These are phyloP conservation scores for Rhingia campestris DNA, from an alignment of 2,888 invertebrate species.

Conservation along the genomic window DNA sequence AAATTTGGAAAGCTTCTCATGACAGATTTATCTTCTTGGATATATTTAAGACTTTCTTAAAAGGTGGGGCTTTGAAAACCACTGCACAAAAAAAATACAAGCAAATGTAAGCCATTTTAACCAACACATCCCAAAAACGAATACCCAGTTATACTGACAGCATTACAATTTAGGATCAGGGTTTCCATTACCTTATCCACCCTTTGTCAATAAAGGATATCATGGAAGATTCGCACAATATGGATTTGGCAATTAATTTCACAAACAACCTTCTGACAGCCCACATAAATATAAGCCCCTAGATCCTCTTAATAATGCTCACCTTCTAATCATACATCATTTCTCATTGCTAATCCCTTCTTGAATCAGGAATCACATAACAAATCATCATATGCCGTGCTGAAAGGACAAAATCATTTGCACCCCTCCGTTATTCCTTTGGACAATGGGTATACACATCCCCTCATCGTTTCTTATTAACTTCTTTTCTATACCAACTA, in stretches of 20 bases:
- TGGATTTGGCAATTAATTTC: not conserved
- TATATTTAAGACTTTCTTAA: too few species aligned
- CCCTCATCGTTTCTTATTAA: slow-evolving; percentile 31
- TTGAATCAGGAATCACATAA: not conserved
- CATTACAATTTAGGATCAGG: too few species aligned
- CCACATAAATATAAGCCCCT: not conserved
- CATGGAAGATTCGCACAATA: too few species aligned
- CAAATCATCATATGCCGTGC: slow-evolving; percentile 39
- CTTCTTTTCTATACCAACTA: slow-evolving; percentile 2
- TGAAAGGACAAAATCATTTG: slow-evolving; percentile 40
- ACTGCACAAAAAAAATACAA: too few species aligned
- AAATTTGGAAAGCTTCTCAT: too few species aligned
- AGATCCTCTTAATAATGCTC: slow-evolving; percentile 3
- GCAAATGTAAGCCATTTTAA: too few species aligned
- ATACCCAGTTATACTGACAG: too few species aligned
- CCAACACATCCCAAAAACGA: too few species aligned
- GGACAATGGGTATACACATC: slow-evolving; percentile 31
- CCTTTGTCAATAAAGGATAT: too few species aligned
- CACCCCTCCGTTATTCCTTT: not conserved
- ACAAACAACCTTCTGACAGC: not conserved
- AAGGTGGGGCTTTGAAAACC: too few species aligned
- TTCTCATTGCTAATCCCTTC: not conserved
- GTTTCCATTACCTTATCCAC: too few species aligned
- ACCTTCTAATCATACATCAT: not conserved
- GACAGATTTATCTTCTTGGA: too few species aligned